These are phyloP conservation scores for Triplophysa siluroides DNA, from an alignment of 2,113 vertebrate species.

Conservation along the genomic window DNA sequence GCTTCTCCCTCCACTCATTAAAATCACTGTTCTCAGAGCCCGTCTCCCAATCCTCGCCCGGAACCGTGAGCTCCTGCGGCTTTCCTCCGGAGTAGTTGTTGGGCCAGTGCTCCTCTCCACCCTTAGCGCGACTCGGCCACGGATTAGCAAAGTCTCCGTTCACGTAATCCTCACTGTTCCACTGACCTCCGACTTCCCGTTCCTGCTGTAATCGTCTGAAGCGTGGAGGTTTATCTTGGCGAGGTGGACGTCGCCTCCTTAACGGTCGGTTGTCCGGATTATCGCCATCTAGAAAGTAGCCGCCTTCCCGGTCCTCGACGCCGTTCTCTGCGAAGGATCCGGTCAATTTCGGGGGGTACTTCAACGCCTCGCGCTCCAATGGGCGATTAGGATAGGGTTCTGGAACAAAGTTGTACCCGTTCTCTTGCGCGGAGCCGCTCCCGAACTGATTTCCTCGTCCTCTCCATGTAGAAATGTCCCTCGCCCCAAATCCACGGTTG, in stretches of 20 bases:
- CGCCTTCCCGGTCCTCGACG: slow-evolving; percentile 85
- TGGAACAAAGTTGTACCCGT: slow-evolving; percentile 70
- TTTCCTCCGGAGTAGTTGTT: slow-evolving; percentile 67
- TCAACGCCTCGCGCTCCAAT: slow-evolving; percentile 79
- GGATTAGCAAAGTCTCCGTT: slow-evolving; percentile 78
- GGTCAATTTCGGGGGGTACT: slow-evolving; percentile 79
- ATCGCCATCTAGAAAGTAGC: slow-evolving; percentile 81
- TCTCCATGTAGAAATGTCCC: slow-evolving; percentile 85
- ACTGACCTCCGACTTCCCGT: slow-evolving; percentile 81
- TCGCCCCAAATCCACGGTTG: slow-evolving; percentile 78
- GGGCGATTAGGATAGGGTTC: slow-evolving; percentile 78
- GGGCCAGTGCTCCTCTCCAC: slow-evolving; percentile 76
- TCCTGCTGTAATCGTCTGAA: slow-evolving; percentile 92
- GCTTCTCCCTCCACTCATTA: slow-evolving; percentile 85
- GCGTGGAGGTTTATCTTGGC: slow-evolving; percentile 94
- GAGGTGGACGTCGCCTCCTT: slow-evolving; percentile 86
- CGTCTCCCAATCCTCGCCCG: slow-evolving; percentile 93
- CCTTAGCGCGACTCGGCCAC: slow-evolving; percentile 82
- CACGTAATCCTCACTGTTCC: slow-evolving; percentile 84
- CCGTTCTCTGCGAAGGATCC: slow-evolving; percentile 79
- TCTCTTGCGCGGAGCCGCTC: slow-evolving; percentile 79
- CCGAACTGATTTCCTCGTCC: slow-evolving; percentile 73
- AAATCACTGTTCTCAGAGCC: slow-evolving; percentile 96
- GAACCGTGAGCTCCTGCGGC: slow-evolving; percentile 74
- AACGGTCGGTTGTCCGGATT: slow-evolving; percentile 85